Conservation (phyloP, 2,888 invertebrate species). For the Rotaria sp. region DNA sequence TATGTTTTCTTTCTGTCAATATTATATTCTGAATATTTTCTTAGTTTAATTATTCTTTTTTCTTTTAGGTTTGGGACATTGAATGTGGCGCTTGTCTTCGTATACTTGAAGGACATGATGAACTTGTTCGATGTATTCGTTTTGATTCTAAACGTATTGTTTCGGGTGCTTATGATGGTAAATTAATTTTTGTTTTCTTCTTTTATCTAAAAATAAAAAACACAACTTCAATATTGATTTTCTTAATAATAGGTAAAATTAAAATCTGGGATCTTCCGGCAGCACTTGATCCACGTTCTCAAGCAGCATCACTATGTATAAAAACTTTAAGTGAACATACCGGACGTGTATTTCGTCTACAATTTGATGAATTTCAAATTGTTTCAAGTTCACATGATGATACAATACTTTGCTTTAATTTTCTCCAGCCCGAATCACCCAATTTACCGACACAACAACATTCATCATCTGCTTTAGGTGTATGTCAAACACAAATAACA, state of each 20-base stretch:
- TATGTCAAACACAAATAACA: background rate
- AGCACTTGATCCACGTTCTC: slow-evolving; percentile 90
- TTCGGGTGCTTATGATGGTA: slow-evolving; percentile 96
- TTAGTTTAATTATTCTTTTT: background rate
- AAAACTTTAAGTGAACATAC: slow-evolving; percentile 97
- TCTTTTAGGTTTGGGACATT: slow-evolving; percentile 67
- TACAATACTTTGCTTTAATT: slow-evolving; percentile 99
- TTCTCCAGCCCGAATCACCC: slow-evolving; percentile 60
- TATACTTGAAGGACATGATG: slow-evolving; percentile 94
- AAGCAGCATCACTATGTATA: slow-evolving; percentile 83
- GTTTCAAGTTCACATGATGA: slow-evolving; percentile 99
- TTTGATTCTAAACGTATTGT: slow-evolving; percentile 98
- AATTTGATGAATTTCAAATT: slow-evolving; percentile 99
- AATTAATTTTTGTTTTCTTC: background rate
- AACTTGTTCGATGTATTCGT: slow-evolving; percentile 91
- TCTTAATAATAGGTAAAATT: slow-evolving; percentile 64
- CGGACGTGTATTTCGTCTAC: slow-evolving; percentile 93
- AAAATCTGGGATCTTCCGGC: slow-evolving; percentile 98
- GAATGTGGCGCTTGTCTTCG: slow-evolving; percentile 73
- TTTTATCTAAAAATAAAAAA: too few species aligned
- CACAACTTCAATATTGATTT: too few species aligned
- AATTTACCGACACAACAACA: too few species aligned
- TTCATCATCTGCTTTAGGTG: background rate
- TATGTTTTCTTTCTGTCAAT: background rate
- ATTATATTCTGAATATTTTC: background rate